A percentile compares a stretch with the other conserved stretches of the same genome.
These are phyloP conservation scores for Dermatemys mawii DNA, from an alignment of 2,113 vertebrate species.

Conservation along the genomic window DNA sequence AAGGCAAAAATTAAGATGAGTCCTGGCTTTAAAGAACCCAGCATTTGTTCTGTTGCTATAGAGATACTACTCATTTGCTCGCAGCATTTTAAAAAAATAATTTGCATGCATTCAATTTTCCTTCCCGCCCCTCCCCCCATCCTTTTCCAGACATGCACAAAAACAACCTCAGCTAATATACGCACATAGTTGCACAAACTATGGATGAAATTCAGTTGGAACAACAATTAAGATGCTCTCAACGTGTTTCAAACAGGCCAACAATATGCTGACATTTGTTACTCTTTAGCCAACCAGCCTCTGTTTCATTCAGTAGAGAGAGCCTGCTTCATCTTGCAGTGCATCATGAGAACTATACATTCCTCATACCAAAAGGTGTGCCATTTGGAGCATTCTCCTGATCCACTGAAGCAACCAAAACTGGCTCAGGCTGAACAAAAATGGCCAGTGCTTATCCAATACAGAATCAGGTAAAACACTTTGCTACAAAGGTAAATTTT, in stretches of 20 bases:
- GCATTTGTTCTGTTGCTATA: conserved; percentile 78
- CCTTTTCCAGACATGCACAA: conserved; percentile 77
- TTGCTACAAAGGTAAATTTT: conserved; percentile 79
- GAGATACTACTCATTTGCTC: conserved; percentile 81
- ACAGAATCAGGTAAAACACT: conserved; percentile 76
- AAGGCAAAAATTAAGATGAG: conserved; percentile 50
- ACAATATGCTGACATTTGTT: conserved; percentile 80
- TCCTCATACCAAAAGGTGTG: conserved; percentile 68
- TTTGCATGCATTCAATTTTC: conserved; percentile 82
- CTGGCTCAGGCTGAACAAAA: conserved; percentile 71
- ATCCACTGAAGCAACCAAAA: conserved; percentile 71
- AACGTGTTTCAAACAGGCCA: conserved; percentile 75
- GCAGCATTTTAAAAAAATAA: conserved; percentile 72
- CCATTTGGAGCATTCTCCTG: conserved; percentile 71
- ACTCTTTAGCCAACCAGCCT: conserved; percentile 75
- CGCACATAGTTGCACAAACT: conserved; percentile 74
- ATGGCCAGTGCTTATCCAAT: conserved; percentile 70
- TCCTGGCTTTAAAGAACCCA: not conserved
- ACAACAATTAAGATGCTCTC: conserved; percentile 75
- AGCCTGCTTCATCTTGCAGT: conserved; percentile 54
- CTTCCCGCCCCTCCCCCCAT: not conserved
- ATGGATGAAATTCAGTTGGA: conserved; percentile 77
- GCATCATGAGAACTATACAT: conserved; percentile 69
- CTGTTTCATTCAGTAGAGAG: conserved; percentile 68
- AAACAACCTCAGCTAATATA: conserved; percentile 73